Evolutionary conservation across 2,888 invertebrate genomes (phyloP), one percentile per base, ranked within the genome.

Genomic region (Yponomeuta plumbellus): DNA sequence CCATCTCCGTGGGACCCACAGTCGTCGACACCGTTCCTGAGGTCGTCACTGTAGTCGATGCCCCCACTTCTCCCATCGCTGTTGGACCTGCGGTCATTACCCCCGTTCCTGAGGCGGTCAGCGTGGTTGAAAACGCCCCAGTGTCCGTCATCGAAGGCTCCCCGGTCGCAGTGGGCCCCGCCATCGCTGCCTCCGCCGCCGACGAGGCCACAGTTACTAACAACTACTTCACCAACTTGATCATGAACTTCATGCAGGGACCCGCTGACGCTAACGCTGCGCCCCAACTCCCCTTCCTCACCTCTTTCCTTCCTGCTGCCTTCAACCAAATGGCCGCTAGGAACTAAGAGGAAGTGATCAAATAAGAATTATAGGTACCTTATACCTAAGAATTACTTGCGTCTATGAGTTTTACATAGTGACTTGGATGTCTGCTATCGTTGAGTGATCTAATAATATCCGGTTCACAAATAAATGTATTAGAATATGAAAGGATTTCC

Each of bases 261-360:
- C 61, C 66, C 59, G 65, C 59, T 6, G 34, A 34, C 61, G 34
- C 56, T 61, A 63, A 63, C 26, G 67, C 65, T 17, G 67, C 64
- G 11, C 62, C 77, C 71, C 73, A 34, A 34, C 34, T 80, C 67
- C 56, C 69, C 59, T 73, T 77, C 66, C 68, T 71, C n/a, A 75
- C 79, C n/a, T 73, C 79, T 65, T 71, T 69, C 68, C 77, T 80
- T 61, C 80, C 81, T 61, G 80, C 79, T n/a, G 68, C 63, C 56
- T 76, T 81, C 65, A 79, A 78, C 77, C 79, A 77, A 59, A 40
- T 17, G 8, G 34, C 34, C 34, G 5, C 34, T 17, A 52, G 44
- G 44, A 52, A 52, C 44, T 52, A 52, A 52, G 44, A 34, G 44
- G n/a, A n/a, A 52, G 44, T 13, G 13, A 52, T 52, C 5, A 34